phyloP scores from a whole-genome alignment of 2,113 vertebrate species.

The Sylvicapra grimmia region DNA sequence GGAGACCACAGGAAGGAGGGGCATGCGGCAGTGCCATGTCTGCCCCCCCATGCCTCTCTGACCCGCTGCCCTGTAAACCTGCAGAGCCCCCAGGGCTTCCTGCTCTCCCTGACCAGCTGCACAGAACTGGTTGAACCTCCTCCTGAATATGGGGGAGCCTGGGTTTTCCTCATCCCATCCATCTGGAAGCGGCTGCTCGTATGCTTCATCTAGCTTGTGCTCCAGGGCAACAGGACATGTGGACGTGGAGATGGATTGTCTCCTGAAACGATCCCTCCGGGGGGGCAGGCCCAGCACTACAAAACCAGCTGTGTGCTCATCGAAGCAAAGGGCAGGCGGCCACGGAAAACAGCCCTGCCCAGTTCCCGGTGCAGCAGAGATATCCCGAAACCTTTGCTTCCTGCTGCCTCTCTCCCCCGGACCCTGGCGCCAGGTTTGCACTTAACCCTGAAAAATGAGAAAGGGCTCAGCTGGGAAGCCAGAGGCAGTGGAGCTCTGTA shows the following conservation, averaged over 20 bases:
- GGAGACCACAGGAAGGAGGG: no score
- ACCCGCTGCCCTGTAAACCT: rapidly evolving
- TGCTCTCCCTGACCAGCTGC: not conserved
- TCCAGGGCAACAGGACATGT: not conserved
- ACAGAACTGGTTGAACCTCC: rapidly evolving
- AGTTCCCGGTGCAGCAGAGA: not conserved
- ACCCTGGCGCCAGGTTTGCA: slow-evolving; percentile 25
- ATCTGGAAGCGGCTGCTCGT: not conserved
- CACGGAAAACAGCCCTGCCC: slow-evolving; percentile 53
- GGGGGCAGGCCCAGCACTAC: not conserved
- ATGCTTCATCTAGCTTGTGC: not conserved
- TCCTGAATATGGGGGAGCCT: rapidly evolving
- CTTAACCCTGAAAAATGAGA: slow-evolving; percentile 31
- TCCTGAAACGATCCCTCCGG: not conserved
- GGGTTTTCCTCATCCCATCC: not conserved
- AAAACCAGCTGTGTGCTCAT: slow-evolving; percentile 40
- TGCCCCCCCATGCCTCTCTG: not conserved
- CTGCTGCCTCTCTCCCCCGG: slow-evolving; percentile 1
- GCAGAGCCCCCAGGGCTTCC: not conserved
- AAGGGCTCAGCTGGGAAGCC: not conserved
- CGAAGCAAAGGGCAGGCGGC: slow-evolving; percentile 25
- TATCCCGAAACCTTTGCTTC: not conserved
- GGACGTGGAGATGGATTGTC: not conserved
- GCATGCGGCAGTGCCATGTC: rapidly evolving
- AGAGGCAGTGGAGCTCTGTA: not conserved